A percentile compares a stretch with the other conserved stretches of the same genome.
These are phyloP conservation scores for Psophia crepitans DNA, from an alignment of 2,113 vertebrate genomes.

Conservation along the genomic window DNA sequence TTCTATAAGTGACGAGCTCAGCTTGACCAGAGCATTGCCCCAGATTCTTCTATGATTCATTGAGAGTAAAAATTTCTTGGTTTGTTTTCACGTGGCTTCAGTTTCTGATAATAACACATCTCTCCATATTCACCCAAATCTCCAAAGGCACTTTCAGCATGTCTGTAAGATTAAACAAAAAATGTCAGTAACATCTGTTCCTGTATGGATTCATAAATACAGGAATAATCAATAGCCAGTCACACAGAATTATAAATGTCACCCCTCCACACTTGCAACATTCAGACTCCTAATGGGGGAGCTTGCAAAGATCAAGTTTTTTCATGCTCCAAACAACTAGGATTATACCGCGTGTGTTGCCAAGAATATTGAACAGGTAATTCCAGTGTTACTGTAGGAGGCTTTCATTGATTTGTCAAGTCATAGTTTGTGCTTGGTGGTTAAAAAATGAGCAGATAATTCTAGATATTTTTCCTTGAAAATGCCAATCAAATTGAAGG, in stretches of 20 bases:
- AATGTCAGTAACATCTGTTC: not conserved
- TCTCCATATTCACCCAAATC: not conserved
- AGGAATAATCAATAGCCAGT: not conserved
- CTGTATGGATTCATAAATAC: not conserved
- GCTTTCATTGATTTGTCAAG: not conserved
- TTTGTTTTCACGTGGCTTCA: not conserved
- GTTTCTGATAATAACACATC: not conserved
- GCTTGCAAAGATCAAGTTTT: not conserved
- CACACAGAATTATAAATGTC: not conserved
- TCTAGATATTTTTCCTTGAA: not conserved
- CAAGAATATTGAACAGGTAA: not conserved
- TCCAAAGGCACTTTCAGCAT: not conserved
- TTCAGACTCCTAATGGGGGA: not conserved
- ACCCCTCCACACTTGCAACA: not conserved
- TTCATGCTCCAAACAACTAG: not conserved
- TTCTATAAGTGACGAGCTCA: not conserved
- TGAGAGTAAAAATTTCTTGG: not conserved
- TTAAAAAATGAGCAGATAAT: not conserved
- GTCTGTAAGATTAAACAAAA: not conserved
- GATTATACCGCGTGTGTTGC: not conserved
- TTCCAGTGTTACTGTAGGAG: not conserved
- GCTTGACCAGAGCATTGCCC: not conserved
- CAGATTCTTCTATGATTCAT: not conserved
- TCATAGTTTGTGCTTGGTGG: not conserved
- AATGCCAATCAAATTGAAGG: not conserved